A percentile compares a stretch with the other conserved stretches of the same genome.
phyloP scores from a whole-genome alignment of 2,797 vertebrate genomes.

The Tapera naevia region DNA sequence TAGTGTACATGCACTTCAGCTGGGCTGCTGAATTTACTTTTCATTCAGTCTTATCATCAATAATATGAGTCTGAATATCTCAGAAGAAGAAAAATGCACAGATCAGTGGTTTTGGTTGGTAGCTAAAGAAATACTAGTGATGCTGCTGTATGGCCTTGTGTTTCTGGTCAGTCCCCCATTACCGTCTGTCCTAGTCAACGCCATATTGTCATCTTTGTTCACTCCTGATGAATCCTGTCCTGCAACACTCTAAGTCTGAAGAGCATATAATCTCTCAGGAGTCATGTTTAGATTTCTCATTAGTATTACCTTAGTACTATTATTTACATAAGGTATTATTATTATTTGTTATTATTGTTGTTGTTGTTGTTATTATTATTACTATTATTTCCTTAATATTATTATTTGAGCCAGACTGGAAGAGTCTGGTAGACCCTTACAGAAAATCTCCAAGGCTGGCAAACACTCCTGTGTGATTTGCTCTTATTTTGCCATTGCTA shows the following conservation, averaged over 20 bases:
- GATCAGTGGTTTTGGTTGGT: background rate
- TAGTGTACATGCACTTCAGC: too few species aligned
- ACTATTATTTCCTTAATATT: too few species aligned
- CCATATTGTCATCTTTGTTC: background rate
- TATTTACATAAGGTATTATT: too few species aligned
- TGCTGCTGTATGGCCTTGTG: background rate
- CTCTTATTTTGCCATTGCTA: background rate
- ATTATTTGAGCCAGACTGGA: background rate
- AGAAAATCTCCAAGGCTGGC: background rate
- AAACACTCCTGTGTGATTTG: background rate
- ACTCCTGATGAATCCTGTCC: background rate
- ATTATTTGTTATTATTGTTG: too few species aligned
- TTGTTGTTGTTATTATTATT: too few species aligned
- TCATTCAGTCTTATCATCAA: too few species aligned
- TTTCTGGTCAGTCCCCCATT: background rate
- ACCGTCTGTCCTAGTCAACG: background rate
- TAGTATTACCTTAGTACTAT: background rate
- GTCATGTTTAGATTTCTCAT: background rate
- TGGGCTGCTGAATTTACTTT: too few species aligned
- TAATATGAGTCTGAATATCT: background rate
- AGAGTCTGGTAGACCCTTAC: background rate
- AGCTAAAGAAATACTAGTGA: background rate
- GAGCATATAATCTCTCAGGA: background rate
- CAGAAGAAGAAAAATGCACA: background rate
- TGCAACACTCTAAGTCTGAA: background rate